Evolutionary conservation across 2,797 vertebrate genomes (phyloP).

Genomic region (Otolemur crassicaudatus): DNA sequence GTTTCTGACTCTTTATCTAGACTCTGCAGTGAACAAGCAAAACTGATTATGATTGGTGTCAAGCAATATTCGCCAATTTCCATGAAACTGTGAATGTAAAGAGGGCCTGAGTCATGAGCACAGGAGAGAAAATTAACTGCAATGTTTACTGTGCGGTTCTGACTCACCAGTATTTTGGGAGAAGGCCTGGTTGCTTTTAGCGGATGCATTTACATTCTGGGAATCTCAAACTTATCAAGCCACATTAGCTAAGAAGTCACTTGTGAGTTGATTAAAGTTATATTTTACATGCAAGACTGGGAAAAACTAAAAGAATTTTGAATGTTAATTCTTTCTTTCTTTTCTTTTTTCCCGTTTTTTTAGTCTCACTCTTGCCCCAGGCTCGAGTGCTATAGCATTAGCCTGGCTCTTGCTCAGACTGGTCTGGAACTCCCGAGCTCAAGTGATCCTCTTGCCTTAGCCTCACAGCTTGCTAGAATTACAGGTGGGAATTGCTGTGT

Average conservation of each 20-base stretch:
- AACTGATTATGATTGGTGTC: not conserved
- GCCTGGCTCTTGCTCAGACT: no score
- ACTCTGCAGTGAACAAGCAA: conserved; percentile 41
- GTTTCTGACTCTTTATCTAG: conserved; percentile 47
- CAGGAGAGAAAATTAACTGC: not conserved
- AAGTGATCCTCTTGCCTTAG: no score
- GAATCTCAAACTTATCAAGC: not conserved
- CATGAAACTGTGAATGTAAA: conserved; percentile 44
- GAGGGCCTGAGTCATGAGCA: conserved; percentile 13
- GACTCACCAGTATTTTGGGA: conserved; percentile 29
- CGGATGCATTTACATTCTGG: not conserved
- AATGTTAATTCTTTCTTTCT: not conserved
- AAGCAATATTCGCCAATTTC: conserved; percentile 42
- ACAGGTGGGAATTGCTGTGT: no score
- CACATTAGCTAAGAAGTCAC: not conserved
- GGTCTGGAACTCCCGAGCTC: no score
- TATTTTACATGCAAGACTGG: not conserved
- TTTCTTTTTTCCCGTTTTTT: no score
- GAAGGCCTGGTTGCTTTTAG: conserved; percentile 13
- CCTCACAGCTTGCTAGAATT: no score
- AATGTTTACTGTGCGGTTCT: not conserved
- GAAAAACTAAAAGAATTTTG: not conserved
- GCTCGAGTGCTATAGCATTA: no score
- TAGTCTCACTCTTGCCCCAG: no score
- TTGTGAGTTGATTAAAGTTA: not conserved